Percentiles rank a stretch among this genome's conserved stretches.
Evolutionary conservation across 1,140 invertebrate species (phyloP).

Genomic region (Temnothorax nylanderi): DNA sequence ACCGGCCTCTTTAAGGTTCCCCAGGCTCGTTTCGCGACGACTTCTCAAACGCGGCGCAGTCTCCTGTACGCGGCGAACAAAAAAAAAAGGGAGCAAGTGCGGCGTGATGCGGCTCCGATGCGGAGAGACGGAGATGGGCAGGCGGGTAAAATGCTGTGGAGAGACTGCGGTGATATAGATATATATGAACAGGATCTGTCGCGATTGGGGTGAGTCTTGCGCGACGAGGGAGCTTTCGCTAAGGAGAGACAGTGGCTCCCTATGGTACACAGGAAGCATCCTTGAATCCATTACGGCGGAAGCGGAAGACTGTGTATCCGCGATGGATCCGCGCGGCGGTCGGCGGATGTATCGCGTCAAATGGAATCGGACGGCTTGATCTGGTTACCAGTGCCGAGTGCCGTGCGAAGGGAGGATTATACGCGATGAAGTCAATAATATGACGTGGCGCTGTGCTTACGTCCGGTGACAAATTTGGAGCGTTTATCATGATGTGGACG

Average conservation of each 20-base stretch:
- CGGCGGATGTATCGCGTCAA: constrained; percentile 58
- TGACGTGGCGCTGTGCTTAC: background rate
- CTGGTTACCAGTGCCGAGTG: constrained; percentile 54
- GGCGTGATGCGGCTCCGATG: background rate
- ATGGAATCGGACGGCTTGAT: constrained; percentile 52
- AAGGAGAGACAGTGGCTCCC: constrained; percentile 12
- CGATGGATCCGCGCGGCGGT: constrained; percentile 36
- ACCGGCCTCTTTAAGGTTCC: constrained; percentile 63
- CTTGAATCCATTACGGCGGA: constrained; percentile 55
- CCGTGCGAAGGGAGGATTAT: constrained; percentile 58
- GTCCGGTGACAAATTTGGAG: constrained; percentile 22
- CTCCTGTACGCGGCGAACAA: background rate
- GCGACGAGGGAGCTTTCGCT: constrained; percentile 12
- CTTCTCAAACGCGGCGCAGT: constrained; percentile 51
- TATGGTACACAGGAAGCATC: constrained; percentile 41
- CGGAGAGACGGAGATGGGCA: background rate
- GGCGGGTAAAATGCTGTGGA: background rate
- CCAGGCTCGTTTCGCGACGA: constrained; percentile 52
- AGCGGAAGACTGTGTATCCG: constrained; percentile 46
- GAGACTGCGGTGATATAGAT: constrained; percentile 32
- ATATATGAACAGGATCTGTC: constrained; percentile 41
- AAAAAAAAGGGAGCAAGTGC: constrained; percentile 49
- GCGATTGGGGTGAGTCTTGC: constrained; percentile 37
- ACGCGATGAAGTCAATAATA: constrained; percentile 56
- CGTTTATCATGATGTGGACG: constrained; percentile 1